Evolutionary conservation across 2,888 invertebrate genomes (phyloP).

Genomic region (Pinctada fucata): DNA sequence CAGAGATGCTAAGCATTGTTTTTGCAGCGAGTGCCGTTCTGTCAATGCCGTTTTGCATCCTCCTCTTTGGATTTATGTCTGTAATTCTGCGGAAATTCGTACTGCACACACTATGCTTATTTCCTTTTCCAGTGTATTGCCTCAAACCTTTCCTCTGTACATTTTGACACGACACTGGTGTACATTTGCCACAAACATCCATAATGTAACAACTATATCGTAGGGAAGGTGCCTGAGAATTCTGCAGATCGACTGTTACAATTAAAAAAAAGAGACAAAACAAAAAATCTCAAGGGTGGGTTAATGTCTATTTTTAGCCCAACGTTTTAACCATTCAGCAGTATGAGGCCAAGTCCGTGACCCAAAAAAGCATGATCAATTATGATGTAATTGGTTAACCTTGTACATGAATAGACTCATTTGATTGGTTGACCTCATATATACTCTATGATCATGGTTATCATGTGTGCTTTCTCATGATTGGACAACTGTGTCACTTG

Average conservation of each 20-base stretch:
- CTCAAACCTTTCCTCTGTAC: constrained; percentile 39
- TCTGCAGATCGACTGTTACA: constrained; percentile 42
- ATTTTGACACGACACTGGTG: constrained; percentile 57
- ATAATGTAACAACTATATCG: no score
- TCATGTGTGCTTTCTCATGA: constrained; percentile 35
- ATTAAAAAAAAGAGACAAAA: background rate
- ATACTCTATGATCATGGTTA: constrained; percentile 2
- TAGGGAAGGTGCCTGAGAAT: background rate
- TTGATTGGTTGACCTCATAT: constrained; percentile 33
- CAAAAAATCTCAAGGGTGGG: constrained; percentile 7
- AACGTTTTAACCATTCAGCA: no score
- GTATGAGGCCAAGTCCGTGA: constrained; percentile 54
- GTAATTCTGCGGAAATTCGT: constrained; percentile 20
- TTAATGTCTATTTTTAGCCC: background rate
- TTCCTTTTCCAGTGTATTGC: constrained; percentile 26
- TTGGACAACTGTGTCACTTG: constrained; percentile 33
- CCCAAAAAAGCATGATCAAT: constrained; percentile 43
- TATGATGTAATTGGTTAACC: constrained; percentile 37
- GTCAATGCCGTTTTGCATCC: no score
- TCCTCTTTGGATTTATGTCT: no score
- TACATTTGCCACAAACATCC: constrained; percentile 37
- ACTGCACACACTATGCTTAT: constrained; percentile 15
- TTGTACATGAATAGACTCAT: constrained; percentile 25
- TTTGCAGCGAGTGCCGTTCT: no score
- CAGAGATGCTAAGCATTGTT: no score